phyloP scores from a whole-genome alignment of 2,113 vertebrate genomes.

The Xiphorhynchus elegans region DNA sequence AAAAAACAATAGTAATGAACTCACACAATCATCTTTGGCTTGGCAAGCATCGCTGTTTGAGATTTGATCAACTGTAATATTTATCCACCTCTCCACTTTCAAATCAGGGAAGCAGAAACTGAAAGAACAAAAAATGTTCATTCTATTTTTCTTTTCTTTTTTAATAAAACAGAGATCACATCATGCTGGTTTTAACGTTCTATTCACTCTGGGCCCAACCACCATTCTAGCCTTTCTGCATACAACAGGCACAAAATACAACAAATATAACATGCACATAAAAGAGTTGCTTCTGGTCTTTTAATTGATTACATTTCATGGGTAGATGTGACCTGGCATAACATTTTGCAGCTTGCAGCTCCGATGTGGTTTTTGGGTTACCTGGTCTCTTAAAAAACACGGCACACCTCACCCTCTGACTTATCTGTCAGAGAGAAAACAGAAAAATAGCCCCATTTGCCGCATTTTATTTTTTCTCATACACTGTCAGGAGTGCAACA shows the following conservation, averaged over 20 bases:
- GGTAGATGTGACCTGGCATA: not conserved
- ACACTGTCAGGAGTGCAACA: not conserved
- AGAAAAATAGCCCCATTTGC: not conserved
- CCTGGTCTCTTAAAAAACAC: not conserved
- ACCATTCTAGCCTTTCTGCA: not conserved
- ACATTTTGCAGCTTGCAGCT: not conserved
- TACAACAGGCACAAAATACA: not conserved
- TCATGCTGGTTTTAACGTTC: not conserved
- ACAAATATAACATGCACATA: not conserved
- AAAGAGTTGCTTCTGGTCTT: not conserved
- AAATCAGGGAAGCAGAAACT: not conserved
- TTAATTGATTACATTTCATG: not conserved
- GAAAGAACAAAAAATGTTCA: not conserved
- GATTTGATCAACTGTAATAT: constrained; percentile 59
- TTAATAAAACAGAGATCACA: not conserved
- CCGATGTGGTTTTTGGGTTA: not conserved
- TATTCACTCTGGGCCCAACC: not conserved
- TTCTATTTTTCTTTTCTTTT: not conserved
- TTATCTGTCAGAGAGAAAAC: not conserved
- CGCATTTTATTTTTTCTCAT: not conserved
- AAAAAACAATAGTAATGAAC: not conserved
- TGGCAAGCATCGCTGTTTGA: constrained; percentile 53
- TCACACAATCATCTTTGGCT: constrained; percentile 55
- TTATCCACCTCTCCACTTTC: constrained; percentile 46
- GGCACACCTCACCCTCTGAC: not conserved